Base-by-base conservation (phyloP, 2,113 vertebrate genomes). In the Hassar affinis region DNA sequence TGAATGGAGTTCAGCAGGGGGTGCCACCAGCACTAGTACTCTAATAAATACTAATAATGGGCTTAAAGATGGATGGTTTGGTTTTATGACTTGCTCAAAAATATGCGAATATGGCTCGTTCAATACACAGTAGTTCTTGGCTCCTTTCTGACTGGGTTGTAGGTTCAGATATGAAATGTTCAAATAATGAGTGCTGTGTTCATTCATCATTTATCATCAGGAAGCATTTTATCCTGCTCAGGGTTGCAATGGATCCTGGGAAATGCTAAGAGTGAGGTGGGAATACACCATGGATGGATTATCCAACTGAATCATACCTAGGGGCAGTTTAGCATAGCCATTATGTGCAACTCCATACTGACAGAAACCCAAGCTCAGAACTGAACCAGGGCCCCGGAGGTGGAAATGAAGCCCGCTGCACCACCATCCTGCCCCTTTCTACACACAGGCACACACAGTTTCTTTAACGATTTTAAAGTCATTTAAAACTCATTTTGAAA, bases 271-370 rank as follows among this genome's bases (percentile, higher is more conserved):
- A 1, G 12, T 56, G 76, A 45, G 22, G 35, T 61, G 12, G 56
- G 52, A 79, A 61, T 30, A 27, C 30, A 61, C 56, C 7, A 11
- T 18, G 14, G 56, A 61, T 61, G 8, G 6, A 79, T 45, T 61
- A 22, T 27, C 76, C 14, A 27, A 59, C 25, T 61, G 56, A 45
- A 61, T 79, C n/a, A 35, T 30, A 77, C 74, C 74, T 77, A 3
- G 51, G 30, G 74, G 74, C 74, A 35, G 11, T 77, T 54, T 56
- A 77, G 51, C 18, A 54, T 56, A 22, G 33, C 77, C 56, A 59
- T 47, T 79, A 61, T 27, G 25, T 61, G 52, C 14, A 79, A 27
- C 51, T 59, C 22, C 25, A 79, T 79, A 79, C 35, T 8, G 56
- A 18, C 9, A n/a, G 22, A 45, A 79, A 61, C 77, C 56, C 18